Evolutionary conservation across 2,888 invertebrate genomes (phyloP), one percentile per base, ranked within the genome.

Genomic region (Ethmia dodecea): DNA sequence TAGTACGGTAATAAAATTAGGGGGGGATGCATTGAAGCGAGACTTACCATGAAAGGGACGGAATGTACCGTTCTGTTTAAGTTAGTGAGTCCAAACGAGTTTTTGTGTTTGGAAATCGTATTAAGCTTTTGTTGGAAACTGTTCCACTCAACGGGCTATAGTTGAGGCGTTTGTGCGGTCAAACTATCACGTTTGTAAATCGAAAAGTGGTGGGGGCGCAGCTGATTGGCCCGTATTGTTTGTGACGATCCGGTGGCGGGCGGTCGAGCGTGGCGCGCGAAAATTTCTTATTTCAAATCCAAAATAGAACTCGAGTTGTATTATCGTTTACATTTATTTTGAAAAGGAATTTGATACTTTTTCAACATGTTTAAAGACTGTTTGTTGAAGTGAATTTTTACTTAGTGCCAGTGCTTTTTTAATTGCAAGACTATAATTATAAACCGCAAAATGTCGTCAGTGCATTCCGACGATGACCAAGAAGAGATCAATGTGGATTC

Each of bases 401-500:
- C 11, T 26, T 11, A 33, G 76, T 78, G 76, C 43, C 42, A 66
- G 78, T 78, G 77, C 54, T 61, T n/a, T n/a, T 27, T 26, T 27
- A 13, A 27, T 8, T 49, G 45, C 16, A 47, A 40, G 12, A 37
- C 37, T 31, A 38, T 39, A 38, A 45, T 40, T 40, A 33, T 35
- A 31, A 72, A n/a, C n/a, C n/a, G n/a, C n/a, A n/a, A 69, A 43
- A 87, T 87, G 87, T 87, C 87, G 44, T 87, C 87, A 35, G 67
- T 84, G 49, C 87, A 87, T 66, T 87, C 88, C 38, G 89, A 90
- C 61, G 90, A 90, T 49, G 90, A 90, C 47, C 90, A 90, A 57
- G 88, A 88, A 47, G 91, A 91, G 75, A 91, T 91, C 50, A 91
- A 91, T 58, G 90, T 91, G 51, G 80, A 90, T 54, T 91, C 91